These are phyloP conservation scores for Sterrhoptilus dennistouni DNA, from an alignment of 2,113 vertebrate species.

Conservation along the genomic window DNA sequence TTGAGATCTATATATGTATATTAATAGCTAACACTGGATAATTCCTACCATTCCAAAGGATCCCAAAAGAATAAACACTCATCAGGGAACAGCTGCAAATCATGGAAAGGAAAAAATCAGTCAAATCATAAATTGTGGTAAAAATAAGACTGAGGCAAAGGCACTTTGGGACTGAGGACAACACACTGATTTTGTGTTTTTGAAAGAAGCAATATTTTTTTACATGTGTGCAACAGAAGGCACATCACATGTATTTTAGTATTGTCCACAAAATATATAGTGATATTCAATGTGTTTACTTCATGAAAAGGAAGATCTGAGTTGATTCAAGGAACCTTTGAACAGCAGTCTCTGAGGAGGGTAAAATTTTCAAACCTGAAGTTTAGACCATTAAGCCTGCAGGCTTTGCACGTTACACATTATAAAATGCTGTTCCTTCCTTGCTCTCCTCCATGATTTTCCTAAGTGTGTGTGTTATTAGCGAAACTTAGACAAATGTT, in stretches of 20 bases:
- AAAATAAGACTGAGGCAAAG: not conserved
- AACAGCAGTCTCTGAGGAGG: not conserved
- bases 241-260: not conserved
- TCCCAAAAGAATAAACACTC: not conserved
- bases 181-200: not conserved
- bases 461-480: not conserved
- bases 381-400: conserved; percentile 26
- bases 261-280: not conserved
- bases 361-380: conserved; percentile 45
- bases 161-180: not conserved
- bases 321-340: conserved; percentile 1
- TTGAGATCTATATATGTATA: not conserved
- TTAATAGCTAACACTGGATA: not conserved
- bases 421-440: not conserved
- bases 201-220: not conserved
- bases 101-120: not conserved
- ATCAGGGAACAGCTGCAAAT: not conserved
- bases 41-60: not conserved
- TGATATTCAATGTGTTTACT: not conserved
- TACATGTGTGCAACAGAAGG: not conserved
- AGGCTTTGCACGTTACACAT: not conserved
- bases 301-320: not conserved
- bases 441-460: conserved; percentile 10
- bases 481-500: conserved; percentile 5
- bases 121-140: not conserved